A percentile compares a stretch with the other conserved stretches of the same genome.
These are phyloP conservation scores for Cryptus viduatorius DNA, from an alignment of 2,888 invertebrate genomes.

Conservation along the genomic window DNA sequence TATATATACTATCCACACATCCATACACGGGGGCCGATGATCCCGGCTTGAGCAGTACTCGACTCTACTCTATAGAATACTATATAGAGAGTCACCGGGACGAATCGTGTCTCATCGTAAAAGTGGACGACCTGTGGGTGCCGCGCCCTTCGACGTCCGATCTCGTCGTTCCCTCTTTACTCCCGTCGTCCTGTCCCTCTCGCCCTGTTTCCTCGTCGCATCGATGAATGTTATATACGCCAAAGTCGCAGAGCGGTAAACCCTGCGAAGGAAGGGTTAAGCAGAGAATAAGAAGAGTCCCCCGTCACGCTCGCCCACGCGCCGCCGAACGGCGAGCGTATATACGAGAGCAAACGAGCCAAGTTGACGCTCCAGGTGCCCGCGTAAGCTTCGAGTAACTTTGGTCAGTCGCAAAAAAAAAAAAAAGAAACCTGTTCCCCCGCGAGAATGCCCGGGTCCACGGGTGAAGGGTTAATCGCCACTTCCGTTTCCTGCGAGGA, in stretches of 20 bases:
- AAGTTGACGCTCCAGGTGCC: slow-evolving; percentile 26
- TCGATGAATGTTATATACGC: background rate
- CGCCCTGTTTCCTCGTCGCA: background rate
- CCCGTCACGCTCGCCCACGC: slow-evolving; percentile 56
- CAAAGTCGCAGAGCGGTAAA: slow-evolving; percentile 36
- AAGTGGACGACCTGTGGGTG: slow-evolving; percentile 41
- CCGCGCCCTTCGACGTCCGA: slow-evolving; percentile 55
- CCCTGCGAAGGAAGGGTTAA: background rate
- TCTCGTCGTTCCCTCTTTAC: background rate
- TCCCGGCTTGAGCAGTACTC: slow-evolving; percentile 3
- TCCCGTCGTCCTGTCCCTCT: background rate
- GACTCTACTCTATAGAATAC: background rate
- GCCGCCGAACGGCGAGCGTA: slow-evolving; percentile 36
- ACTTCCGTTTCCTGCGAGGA: slow-evolving; percentile 72
- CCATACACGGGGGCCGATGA: slow-evolving; percentile 2
- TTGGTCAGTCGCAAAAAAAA: slow-evolving; percentile 40
- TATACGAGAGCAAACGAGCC: slow-evolving; percentile 11
- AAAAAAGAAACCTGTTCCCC: slow-evolving; percentile 67
- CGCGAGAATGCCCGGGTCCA: slow-evolving; percentile 21
- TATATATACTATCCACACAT: background rate
- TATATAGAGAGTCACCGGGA: slow-evolving; percentile 30
- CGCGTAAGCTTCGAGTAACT: background rate
- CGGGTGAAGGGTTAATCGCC: slow-evolving; percentile 71
- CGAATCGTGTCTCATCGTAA: slow-evolving; percentile 51
- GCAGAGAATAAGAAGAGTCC: slow-evolving; percentile 27